A percentile compares a stretch with the other conserved stretches of the same genome.
phyloP scores from a whole-genome alignment of 2,113 vertebrate genomes.

The Heptranchias perlo region DNA sequence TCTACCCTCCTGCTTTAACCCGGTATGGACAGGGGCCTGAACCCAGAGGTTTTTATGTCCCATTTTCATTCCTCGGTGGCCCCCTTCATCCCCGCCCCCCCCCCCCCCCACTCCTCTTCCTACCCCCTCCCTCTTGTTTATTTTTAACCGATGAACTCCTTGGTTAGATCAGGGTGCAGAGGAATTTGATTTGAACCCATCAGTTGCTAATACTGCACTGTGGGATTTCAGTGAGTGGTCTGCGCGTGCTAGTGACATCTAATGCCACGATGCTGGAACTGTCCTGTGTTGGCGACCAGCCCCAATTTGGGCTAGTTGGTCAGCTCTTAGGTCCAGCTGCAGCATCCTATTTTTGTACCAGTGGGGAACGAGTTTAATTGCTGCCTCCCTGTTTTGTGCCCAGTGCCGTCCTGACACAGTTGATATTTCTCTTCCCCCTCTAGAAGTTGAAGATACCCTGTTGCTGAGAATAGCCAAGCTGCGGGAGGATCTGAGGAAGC shows the following conservation, averaged over 20 bases:
- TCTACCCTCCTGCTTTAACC: too few species aligned
- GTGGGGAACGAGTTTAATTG: neutral
- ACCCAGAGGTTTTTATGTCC: too few species aligned
- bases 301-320: neutral
- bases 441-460: constrained; percentile 45
- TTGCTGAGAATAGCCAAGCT: constrained; percentile 45
- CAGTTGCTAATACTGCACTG: neutral
- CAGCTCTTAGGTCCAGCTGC: neutral
- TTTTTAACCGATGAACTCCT: neutral
- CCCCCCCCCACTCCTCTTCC: too few species aligned
- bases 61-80: too few species aligned
- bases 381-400: constrained; percentile 41
- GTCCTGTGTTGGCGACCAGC: neutral
- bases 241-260: neutral
- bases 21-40: too few species aligned
- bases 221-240: neutral
- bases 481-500: constrained; percentile 41
- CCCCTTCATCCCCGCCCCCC: too few species aligned
- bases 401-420: neutral
- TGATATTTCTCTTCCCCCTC: constrained; percentile 42
- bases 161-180: neutral
- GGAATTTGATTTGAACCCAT: neutral
- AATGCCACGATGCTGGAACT: neutral
- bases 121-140: neutral
- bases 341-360: neutral